Base-by-base conservation (phyloP, 2,888 invertebrate species). In the Xestoiulus laeticollis region DNA sequence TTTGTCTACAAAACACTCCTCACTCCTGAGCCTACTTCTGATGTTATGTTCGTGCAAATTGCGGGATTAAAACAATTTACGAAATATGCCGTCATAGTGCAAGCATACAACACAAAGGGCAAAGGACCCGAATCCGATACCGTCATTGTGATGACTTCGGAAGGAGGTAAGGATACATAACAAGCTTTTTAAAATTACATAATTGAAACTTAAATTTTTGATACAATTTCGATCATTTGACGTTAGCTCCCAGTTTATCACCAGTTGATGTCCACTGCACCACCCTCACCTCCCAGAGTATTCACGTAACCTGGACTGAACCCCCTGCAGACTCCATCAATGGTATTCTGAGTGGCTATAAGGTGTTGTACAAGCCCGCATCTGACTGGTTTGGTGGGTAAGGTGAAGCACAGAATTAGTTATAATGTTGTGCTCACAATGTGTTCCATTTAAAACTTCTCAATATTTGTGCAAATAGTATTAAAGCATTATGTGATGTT, bases 331-430 rank as follows among this genome's bases (percentile, higher is more conserved):
- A 96, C 89, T 95, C 97, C 59, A 97, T 98, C 83, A 98, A 98
- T 92, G 98, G 98, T 89, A 96, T 98, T 82, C 97, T 98, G 91
- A 97, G 98, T 92, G 98, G 98, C 19, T 99, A 98, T 93, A 98
- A 98, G 93, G 97, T 97, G 88, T 95, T 97, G 89, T 97, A 97
- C 91, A 97, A 97, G 90, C 96, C 97, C 78, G 96, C 96, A 90
- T 96, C 97, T 89, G 95, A 95, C 89, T 97, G 97, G 97, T 97
- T 96, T 93, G 97, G 96, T 96, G 93, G 94, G 95, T 95, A 91
- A 59, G 83, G 86, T 88, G 78, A 30, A 88, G 44, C 43, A 53
- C 83, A 85, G 38, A 87, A 83, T 30, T 86, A 82, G 68, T 82
- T 87, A 16, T 53, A 48, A 86, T 43, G 32, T 86, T 86, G 85